Base-by-base conservation (phyloP, 64 coral and sea anemone species). In the Actinia equina region DNA sequence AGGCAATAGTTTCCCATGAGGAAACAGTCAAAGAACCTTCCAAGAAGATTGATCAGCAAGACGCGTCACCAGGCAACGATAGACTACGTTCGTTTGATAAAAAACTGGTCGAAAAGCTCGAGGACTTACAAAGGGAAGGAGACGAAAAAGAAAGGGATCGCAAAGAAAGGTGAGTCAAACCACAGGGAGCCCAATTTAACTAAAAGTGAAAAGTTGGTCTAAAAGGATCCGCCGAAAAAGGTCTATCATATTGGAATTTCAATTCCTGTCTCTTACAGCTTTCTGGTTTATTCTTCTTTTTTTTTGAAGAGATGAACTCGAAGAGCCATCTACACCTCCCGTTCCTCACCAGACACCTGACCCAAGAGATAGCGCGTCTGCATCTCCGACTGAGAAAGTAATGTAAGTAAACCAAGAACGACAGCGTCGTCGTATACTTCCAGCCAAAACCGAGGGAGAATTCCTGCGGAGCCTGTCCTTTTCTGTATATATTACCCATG, bases 61-160 rank as follows among this genome's bases (percentile, higher is more conserved):
- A 81, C 78, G 78, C 69, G 0, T 4, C 8, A 20, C 43, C 43
- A 57, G 56, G 41, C 18, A 43, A 8, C 6, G 10, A 18, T 2
- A 22, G 83, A 45, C 83, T 56, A 44, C 11, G 52, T 0, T 85
- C 83, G 13, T 85, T 85, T 63, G 83, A 85, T 17, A 57, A 63
- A 42, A 85, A 85, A 25, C 83, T 85, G 23, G 83, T 85, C 16
- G 83, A 63, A 42, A 85, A 60, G 83, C 83, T 85, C 0, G 83
- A 85, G 30, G 53, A 58, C 6, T 63, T 85, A 17, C 49, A 85
- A 63, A 18, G 59, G 9, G 83, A 85, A 43, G 55, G 55, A 18
- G 54, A 85, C 20, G 83, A 85, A 85, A 43, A 20, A 57, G 83
- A 85, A 19, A 54, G 18, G 5, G 82, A 27, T 58, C 3, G 23